Evolutionary conservation across 2,797 vertebrate genomes (phyloP), one percentile per base, ranked within the genome.

Genomic region (Micropoecilia bifurca): DNA sequence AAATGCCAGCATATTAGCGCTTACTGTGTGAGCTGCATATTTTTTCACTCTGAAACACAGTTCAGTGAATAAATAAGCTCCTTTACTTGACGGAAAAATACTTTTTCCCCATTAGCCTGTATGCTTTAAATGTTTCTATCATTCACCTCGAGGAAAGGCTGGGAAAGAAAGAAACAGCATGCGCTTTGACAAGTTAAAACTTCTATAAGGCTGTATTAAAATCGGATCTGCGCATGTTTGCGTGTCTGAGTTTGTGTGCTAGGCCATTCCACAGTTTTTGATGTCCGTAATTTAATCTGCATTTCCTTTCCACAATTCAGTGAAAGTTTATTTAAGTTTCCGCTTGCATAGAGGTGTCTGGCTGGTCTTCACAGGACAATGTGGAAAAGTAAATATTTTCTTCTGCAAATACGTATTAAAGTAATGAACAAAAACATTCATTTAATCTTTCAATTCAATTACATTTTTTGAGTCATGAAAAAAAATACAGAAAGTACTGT

Each of bases 31-130:
- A 66, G 55, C 8, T 71, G 59, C 81, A 43, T 63, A 83, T 68
- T 41, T 80, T 30, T 41, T 43, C 57, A 28, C 41, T 85, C 47
- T 16, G 36, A 80, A 61, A 53, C 77, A 81, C 81, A 81, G 48
- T 78, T 87, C 48, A 78, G 68, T 84, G 85, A 80, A 89, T 82
- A 88, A 86, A 91, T 90, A 79, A 86, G 81, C 73, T 91, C 66
- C 82, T 90, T 90, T 87, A 75, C 82, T 76, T 80, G 75, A 91
- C 74, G 71, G 79, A 80, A 81, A 85, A 46, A 53, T 53, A 81
- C 85, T 81, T 85, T 84, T 78, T 83, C 76, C 85, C 84, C 83
- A 91, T 89, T 90, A 91, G 75, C 30, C 57, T 71, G 74, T 73
- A 77, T 80, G 80, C 74, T 78, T 81, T 82, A 86, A 90, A 92